Base-by-base conservation (phyloP, 2,888 invertebrate species). In the Marronus borbonicus region DNA sequence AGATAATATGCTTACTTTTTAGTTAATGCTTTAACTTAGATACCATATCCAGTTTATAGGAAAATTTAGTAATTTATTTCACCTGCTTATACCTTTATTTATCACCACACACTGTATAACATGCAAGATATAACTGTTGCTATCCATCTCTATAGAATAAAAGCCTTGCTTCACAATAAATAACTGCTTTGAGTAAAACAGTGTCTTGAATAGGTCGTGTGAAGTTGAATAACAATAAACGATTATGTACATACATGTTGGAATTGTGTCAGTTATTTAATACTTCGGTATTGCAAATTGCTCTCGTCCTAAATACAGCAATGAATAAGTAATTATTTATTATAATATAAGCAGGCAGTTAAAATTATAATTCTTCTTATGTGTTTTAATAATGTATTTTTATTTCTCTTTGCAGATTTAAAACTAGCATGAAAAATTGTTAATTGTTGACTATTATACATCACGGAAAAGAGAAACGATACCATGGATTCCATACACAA, bases 401-500 rank as follows among this genome's bases (percentile, higher is more conserved):
- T 66, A 66, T 66, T 68, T 24, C 28, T 20, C 20, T 8, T 68
- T 72, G 10, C 72, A 72, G 72, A 44, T 58, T 60, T 36, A 10
- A 10, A 10, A 72, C 14, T 72, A 60, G 24, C 14, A 72, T 72
- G 60, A 39, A 50, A 20, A 72, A 17, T 39, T 44, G 44, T 36
- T 36, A 36, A 44, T 55, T 72, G 28, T 72, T 44, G 12, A 72
- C 17, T 8, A 28, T 52, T 28, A 50, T 36, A 58, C 28, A 50
- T 17, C 36, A 7, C 14, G n/a, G 17, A 60, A 10, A 24, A 58
- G 31, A 31, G 20, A 60, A 68, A 24, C 60, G 14, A 31, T 20
- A 76, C 50, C 39, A 76, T 76, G 76, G 76, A 76, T 68, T 68
- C 68, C 66, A 66, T 20, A 76, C 66, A 76, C 68, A 68, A 76